These are phyloP conservation scores for Centropyge bicolor DNA, from an alignment of 2,797 vertebrate genomes.

Conservation along the genomic window DNA sequence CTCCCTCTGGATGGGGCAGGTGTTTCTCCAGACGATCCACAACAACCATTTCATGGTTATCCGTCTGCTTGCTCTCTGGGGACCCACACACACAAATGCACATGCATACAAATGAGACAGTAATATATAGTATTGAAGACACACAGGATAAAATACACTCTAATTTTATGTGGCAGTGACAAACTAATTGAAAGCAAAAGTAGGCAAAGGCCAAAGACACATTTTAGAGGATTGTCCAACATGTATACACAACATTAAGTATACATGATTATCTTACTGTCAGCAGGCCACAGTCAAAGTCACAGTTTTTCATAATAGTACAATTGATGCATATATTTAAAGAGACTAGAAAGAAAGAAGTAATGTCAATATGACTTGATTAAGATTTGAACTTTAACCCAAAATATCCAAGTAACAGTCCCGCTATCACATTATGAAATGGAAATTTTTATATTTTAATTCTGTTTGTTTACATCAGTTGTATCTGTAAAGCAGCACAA, in stretches of 20 bases:
- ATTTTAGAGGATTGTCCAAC: background rate
- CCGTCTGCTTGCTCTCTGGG: conserved; percentile 90
- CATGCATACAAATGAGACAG: conserved; percentile 18
- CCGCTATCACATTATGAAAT: background rate
- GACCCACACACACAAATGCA: conserved; percentile 56
- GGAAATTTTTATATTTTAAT: background rate
- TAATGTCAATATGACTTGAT: background rate
- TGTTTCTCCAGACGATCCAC: conserved; percentile 91
- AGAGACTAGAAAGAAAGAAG: background rate
- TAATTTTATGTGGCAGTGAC: background rate
- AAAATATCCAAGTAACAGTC: background rate
- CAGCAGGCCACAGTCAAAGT: background rate
- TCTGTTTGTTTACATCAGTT: background rate
- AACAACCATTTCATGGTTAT: conserved; percentile 78
- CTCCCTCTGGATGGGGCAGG: conserved; percentile 88
- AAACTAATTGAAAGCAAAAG: background rate
- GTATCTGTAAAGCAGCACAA: background rate
- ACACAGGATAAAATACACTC: background rate
- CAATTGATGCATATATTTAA: background rate
- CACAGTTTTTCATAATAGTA: background rate
- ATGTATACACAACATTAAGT: background rate
- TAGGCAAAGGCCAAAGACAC: background rate
- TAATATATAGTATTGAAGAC: background rate
- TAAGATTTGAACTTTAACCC: background rate
- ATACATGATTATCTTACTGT: background rate